Evolutionary conservation across 2,113 vertebrate genomes (phyloP).

Genomic region (Nycticebus coucang): DNA sequence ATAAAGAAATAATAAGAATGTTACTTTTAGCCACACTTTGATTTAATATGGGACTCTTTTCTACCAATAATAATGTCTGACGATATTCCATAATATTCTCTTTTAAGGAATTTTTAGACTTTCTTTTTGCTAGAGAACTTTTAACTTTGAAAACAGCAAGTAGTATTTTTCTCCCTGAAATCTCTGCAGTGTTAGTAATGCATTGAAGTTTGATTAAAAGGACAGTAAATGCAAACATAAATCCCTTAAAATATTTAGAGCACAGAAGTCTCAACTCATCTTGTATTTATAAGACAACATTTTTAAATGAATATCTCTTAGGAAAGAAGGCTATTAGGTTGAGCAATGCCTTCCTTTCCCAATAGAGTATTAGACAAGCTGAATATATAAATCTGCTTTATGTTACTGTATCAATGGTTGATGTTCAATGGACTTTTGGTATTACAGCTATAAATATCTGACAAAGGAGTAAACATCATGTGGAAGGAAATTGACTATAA

Average conservation of each 20-base stretch:
- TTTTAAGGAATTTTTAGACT: slow-evolving; percentile 4
- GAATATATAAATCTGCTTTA: slow-evolving; percentile 80
- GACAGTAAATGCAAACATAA: slow-evolving; percentile 71
- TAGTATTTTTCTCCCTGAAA: slow-evolving; percentile 49
- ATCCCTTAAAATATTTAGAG: slow-evolving; percentile 81
- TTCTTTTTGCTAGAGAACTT: slow-evolving; percentile 18
- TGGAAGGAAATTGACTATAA: slow-evolving; percentile 72
- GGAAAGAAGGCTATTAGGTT: slow-evolving; percentile 76
- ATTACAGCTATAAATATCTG: slow-evolving; percentile 79
- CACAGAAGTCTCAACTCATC: slow-evolving; percentile 53
- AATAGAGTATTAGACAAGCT: slow-evolving; percentile 74
- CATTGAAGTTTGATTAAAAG: slow-evolving; percentile 72
- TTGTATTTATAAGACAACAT: slow-evolving; percentile 79
- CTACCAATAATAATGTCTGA: neutral
- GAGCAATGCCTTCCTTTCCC: slow-evolving; percentile 75
- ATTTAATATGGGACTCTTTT: neutral
- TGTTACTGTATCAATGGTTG: slow-evolving; percentile 75
- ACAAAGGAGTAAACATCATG: slow-evolving; percentile 70
- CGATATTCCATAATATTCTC: neutral
- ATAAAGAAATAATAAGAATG: neutral
- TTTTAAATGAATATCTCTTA: slow-evolving; percentile 80
- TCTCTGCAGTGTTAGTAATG: slow-evolving; percentile 33
- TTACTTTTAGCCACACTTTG: neutral
- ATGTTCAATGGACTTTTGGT: slow-evolving; percentile 76
- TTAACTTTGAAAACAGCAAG: slow-evolving; percentile 17